phyloP scores from a whole-genome alignment of 2,113 vertebrate species.

The Eulemur rufifrons region DNA sequence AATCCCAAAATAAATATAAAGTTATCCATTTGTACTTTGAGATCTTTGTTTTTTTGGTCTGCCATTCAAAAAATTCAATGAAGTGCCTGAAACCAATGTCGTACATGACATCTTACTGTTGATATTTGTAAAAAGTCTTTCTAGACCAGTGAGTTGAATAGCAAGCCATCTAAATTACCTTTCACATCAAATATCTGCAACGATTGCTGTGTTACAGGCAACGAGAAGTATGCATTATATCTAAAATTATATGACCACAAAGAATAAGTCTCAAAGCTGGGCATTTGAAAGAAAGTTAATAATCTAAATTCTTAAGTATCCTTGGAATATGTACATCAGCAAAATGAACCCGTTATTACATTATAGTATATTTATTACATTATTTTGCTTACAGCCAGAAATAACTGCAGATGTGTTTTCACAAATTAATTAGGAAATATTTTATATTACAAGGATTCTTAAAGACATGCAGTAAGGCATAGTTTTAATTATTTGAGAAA shows the following conservation, averaged over 20 bases:
- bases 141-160: conserved; percentile 4
- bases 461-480: background rate
- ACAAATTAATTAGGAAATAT: background rate
- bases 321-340: background rate
- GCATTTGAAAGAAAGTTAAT: background rate
- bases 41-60: background rate
- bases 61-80: conserved; percentile 33
- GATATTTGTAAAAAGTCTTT: conserved; percentile 39
- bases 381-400: background rate
- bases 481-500: background rate
- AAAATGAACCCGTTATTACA: background rate
- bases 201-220: background rate
- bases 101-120: background rate
- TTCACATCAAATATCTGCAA: background rate
- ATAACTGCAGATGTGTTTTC: background rate
- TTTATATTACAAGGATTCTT: background rate
- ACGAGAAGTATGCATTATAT: background rate
- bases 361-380: background rate
- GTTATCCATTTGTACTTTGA: background rate
- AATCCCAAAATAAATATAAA: background rate
- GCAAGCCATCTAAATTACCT: conserved; percentile 31
- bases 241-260: background rate
- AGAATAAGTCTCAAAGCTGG: background rate
- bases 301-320: background rate
- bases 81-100: background rate